A percentile compares a stretch with the other conserved stretches of the same genome.
Evolutionary conservation across 2,113 vertebrate genomes (phyloP).

Genomic region (Herpailurus yagouaroundi): DNA sequence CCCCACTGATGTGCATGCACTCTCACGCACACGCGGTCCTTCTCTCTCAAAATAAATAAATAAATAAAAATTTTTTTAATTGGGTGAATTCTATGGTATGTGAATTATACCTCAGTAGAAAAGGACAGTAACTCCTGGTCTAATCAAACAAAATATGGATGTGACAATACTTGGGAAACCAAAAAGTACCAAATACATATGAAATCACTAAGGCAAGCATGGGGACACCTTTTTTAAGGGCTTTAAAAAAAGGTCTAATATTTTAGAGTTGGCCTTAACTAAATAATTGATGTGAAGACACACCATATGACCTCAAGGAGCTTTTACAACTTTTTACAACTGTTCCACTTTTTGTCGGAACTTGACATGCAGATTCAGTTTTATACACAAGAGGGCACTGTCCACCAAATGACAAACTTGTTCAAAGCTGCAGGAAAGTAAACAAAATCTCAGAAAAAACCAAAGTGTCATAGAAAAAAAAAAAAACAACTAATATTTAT

Average conservation of each 20-base stretch:
- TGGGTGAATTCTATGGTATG: background rate
- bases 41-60: too few relatives aligned
- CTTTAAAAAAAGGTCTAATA: background rate
- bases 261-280: background rate
- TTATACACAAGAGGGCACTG: constrained; percentile 62
- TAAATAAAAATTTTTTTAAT: too few relatives aligned
- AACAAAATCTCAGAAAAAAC: background rate
- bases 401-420: constrained; percentile 33
- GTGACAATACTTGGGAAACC: background rate
- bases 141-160: background rate
- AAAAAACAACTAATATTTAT: background rate
- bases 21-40: too few relatives aligned
- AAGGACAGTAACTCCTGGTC: background rate
- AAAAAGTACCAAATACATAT: background rate
- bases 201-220: background rate
- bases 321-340: too few relatives aligned
- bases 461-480: background rate
- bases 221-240: background rate
- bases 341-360: background rate
- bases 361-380: background rate
- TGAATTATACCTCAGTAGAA: background rate
- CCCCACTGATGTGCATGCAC: too few relatives aligned
- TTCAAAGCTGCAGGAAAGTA: too few relatives aligned
- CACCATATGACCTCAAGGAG: background rate
- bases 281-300: background rate